Conservation (phyloP, 2,113 vertebrate species). For the Crotalus viridis region DNA sequence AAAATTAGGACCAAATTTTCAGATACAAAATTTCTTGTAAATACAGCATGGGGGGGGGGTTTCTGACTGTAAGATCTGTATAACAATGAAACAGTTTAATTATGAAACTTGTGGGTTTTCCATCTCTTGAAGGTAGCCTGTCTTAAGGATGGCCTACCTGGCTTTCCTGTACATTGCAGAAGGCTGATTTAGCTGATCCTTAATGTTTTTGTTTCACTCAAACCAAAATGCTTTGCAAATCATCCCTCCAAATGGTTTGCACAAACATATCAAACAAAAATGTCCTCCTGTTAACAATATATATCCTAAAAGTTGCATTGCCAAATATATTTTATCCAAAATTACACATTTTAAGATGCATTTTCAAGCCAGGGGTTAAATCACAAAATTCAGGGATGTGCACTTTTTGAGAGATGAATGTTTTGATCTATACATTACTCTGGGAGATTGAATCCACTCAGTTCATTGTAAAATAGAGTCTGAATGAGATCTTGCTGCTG, state of each 20-base stretch:
- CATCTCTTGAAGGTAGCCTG: neutral
- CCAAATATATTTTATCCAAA: neutral
- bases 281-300: neutral
- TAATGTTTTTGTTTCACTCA: neutral
- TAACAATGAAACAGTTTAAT: neutral
- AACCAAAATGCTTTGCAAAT: neutral
- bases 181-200: neutral
- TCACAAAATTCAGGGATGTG: neutral
- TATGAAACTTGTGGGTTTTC: neutral
- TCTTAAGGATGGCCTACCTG: no score
- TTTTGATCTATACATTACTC: neutral
- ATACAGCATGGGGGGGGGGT: neutral
- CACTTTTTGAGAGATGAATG: neutral
- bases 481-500: neutral
- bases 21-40: neutral
- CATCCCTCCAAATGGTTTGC: neutral
- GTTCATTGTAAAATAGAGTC: neutral
- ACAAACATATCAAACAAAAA: neutral
- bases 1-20: neutral
- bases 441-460: neutral
- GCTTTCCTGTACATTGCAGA: neutral
- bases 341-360: neutral
- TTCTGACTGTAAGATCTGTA: neutral
- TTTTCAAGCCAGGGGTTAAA: neutral
- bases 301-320: neutral